Percentiles rank a stretch among this genome's conserved stretches.
Evolutionary conservation across 2,113 vertebrate genomes (phyloP).

Genomic region (Hydrochoerus hydrochaeris): DNA sequence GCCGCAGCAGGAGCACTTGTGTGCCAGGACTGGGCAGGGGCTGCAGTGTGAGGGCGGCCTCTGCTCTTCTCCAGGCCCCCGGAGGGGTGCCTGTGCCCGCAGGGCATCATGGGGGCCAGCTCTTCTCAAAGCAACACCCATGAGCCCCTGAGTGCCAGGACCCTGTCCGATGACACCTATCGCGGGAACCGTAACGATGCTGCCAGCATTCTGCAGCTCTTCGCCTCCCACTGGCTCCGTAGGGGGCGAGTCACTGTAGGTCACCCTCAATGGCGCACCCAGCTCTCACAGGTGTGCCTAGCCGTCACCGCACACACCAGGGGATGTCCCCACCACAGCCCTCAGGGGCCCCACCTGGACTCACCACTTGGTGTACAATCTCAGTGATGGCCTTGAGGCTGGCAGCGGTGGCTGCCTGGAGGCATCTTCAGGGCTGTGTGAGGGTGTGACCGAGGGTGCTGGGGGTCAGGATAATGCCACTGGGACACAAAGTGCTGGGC

Average conservation of each 20-base stretch:
- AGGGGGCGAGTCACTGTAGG: background rate
- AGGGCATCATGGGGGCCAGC: background rate
- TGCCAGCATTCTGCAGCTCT: background rate
- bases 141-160: background rate
- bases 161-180: background rate
- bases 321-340: background rate
- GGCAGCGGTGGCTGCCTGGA: background rate
- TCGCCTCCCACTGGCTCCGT: background rate
- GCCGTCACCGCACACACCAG: no score
- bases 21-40: background rate
- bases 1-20: background rate
- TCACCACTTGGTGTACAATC: background rate
- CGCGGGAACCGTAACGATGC: background rate
- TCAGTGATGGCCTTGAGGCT: background rate
- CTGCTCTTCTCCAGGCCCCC: background rate
- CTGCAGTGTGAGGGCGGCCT: background rate
- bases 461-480: background rate
- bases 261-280: no score
- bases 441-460: background rate
- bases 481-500: background rate
- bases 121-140: background rate
- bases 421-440: background rate
- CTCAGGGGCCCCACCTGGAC: background rate
- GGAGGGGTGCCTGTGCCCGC: background rate
- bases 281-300: background rate